phyloP scores from a whole-genome alignment of 92 coral and sea anemone genomes.

The Phymanthus crucifer region DNA sequence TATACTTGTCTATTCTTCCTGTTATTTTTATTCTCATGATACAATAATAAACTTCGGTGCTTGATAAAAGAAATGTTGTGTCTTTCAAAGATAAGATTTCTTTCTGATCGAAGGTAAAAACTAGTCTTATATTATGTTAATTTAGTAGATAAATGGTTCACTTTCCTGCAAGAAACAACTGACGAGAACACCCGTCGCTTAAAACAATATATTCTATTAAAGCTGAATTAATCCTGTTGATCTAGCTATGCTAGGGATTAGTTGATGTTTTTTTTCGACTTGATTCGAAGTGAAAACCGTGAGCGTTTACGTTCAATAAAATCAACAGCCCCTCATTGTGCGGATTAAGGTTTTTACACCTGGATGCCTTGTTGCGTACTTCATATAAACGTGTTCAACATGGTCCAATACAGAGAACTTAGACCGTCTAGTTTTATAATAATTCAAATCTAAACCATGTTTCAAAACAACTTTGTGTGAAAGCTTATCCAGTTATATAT shows the following conservation, averaged over 20 bases:
- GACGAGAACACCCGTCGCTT: neutral
- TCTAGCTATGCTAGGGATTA: neutral
- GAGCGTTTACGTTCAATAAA: neutral
- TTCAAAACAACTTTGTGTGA: neutral
- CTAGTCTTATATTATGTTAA: neutral
- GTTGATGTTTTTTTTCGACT: neutral
- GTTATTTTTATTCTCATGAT: neutral
- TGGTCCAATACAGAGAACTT: neutral
- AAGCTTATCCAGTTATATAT: neutral
- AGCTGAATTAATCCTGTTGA: neutral
- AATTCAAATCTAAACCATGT: neutral
- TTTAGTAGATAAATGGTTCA: too few relatives aligned
- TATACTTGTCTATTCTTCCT: neutral
- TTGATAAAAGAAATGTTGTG: neutral
- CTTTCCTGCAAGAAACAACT: neutral
- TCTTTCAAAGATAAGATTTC: neutral
- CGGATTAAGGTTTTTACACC: neutral
- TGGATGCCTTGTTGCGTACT: neutral
- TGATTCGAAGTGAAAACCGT: neutral
- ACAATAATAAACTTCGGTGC: neutral
- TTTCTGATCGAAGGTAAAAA: neutral
- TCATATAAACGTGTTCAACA: neutral
- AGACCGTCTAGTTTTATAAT: neutral
- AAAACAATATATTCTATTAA: neutral
- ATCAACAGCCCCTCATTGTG: neutral